Evolutionary conservation across 2,888 invertebrate species (phyloP).

Genomic region (Hydriomena furcata): DNA sequence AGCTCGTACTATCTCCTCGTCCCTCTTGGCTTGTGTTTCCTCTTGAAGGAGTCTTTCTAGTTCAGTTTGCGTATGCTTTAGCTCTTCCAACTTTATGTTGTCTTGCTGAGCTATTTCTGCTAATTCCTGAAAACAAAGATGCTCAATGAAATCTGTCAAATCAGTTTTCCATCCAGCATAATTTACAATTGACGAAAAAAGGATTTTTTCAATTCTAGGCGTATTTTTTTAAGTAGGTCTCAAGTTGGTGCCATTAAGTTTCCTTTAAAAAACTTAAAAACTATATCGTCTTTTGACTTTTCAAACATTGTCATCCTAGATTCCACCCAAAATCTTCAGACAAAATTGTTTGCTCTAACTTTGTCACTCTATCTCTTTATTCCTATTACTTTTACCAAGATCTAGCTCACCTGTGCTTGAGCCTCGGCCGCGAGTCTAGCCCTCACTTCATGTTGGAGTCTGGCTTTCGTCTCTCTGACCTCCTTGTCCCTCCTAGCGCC

Average conservation of each 20-base stretch:
- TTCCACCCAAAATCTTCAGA: no score
- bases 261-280: no score
- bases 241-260: no score
- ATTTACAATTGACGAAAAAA: no score
- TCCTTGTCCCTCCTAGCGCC: constrained; percentile 83
- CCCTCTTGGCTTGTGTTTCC: constrained; percentile 92
- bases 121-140: constrained; percentile 75
- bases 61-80: constrained; percentile 87
- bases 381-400: not conserved
- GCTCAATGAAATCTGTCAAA: no score
- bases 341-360: no score
- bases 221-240: no score
- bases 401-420: constrained; percentile 71
- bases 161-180: no score
- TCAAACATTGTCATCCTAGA: no score
- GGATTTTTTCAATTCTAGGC: no score
- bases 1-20: constrained; percentile 91
- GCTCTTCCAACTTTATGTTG: constrained; percentile 87
- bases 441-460: constrained; percentile 86
- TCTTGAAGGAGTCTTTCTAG: constrained; percentile 89
- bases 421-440: constrained; percentile 84
- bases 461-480: constrained; percentile 83
- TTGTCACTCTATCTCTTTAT: no score
- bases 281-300: no score
- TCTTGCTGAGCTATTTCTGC: constrained; percentile 88